These are phyloP conservation scores for Dendrocincla fuliginosa DNA, from an alignment of 2,797 vertebrate genomes.

Conservation along the genomic window DNA sequence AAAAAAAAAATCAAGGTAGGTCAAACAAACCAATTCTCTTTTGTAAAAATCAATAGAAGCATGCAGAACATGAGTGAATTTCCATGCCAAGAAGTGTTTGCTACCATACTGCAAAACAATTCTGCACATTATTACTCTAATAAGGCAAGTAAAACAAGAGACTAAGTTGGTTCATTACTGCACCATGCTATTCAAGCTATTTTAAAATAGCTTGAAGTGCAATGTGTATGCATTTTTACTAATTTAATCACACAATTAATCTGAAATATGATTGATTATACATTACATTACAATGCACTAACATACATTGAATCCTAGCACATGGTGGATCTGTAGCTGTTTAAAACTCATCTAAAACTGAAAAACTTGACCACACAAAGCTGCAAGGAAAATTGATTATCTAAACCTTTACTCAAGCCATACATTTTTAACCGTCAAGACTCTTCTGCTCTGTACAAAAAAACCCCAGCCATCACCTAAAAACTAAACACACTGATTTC, in stretches of 20 bases:
- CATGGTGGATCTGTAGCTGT: not conserved
- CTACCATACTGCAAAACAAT: slow-evolving; percentile 77
- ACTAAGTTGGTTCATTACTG: slow-evolving; percentile 28
- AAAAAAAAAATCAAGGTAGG: slow-evolving; percentile 80
- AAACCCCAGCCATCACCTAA: not conserved
- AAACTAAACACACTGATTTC: not conserved
- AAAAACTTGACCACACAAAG: not conserved
- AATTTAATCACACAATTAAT: slow-evolving; percentile 58
- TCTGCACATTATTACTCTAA: slow-evolving; percentile 70
- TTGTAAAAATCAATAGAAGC: slow-evolving; percentile 78
- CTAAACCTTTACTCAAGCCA: not conserved
- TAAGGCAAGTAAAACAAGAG: slow-evolving; percentile 62
- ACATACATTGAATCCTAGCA: slow-evolving; percentile 8
- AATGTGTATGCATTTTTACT: slow-evolving; percentile 36
- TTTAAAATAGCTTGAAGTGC: slow-evolving; percentile 18
- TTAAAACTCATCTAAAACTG: slow-evolving; percentile 5
- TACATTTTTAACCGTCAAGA: not conserved
- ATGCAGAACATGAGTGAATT: slow-evolving; percentile 76
- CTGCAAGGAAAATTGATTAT: not conserved
- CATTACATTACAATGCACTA: not conserved
- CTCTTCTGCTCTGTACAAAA: not conserved
- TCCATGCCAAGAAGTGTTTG: slow-evolving; percentile 89
- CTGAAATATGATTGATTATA: slow-evolving; percentile 36
- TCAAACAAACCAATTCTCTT: slow-evolving; percentile 88
- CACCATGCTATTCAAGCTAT: not conserved